A percentile compares a stretch with the other conserved stretches of the same genome.
These are phyloP conservation scores for Coptotermes formosanus DNA, from an alignment of 1,140 invertebrate species.

Conservation along the genomic window DNA sequence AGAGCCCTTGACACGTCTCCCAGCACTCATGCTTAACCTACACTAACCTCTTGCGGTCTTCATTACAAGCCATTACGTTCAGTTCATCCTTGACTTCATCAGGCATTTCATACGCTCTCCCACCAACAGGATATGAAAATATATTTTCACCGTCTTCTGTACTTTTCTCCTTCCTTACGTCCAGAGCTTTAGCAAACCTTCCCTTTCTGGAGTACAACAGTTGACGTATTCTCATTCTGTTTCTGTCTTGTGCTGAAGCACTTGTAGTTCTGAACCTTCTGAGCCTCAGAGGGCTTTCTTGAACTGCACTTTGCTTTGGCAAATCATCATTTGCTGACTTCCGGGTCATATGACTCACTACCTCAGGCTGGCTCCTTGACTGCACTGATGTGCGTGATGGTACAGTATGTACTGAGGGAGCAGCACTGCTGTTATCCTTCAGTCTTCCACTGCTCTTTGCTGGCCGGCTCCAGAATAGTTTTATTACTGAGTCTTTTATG, in stretches of 20 bases:
- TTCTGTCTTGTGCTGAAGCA: no score
- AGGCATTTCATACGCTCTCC: background rate
- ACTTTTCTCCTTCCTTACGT: no score
- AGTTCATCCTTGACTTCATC: constrained; percentile 23
- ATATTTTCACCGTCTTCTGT: background rate
- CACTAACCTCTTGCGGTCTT: background rate
- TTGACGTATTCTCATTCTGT: no score
- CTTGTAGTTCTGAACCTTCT: background rate
- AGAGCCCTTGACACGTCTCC: no score
- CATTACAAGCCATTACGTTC: background rate
- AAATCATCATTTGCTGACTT: background rate
- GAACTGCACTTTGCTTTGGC: no score
- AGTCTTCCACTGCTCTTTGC: background rate
- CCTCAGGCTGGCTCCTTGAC: background rate
- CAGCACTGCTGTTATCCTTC: background rate
- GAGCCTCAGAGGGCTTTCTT: background rate
- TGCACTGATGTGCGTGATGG: background rate
- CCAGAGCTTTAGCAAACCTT: no score
- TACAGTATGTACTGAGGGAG: background rate
- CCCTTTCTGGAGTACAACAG: no score
- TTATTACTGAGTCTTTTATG: background rate
- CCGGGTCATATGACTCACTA: background rate
- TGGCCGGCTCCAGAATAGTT: background rate
- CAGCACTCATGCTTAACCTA: no score
- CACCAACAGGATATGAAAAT: background rate